Evolutionary conservation across 2,113 vertebrate genomes (phyloP), one percentile per base, ranked within the genome.

Genomic region (Pyrgilauda ruficollis): DNA sequence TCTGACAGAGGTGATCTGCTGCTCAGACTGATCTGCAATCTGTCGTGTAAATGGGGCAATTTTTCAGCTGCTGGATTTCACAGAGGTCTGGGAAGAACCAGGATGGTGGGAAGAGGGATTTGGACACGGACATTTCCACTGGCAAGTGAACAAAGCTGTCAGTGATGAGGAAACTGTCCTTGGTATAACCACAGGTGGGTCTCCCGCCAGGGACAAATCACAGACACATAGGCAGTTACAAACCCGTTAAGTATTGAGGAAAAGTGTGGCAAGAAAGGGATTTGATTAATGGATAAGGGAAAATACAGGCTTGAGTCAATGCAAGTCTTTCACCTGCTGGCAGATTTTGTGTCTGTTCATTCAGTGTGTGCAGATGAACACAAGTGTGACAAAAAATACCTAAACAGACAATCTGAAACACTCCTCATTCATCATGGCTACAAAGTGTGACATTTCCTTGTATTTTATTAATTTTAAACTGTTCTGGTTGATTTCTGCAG

Each of bases 31-130:
- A 49, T 27, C 10, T 14, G 6, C 35, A 55, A 6, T 30, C 28
- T 37, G 12, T 55, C 3, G 0, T 9, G 7, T 11, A 46, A 66
- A 53, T 0, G 3, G 28, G 23, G 30, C 21, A 30, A 13, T 44
- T 72, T 67, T 33, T 23, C 13, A 28, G 13, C 11, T 62, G 8
- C 23, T 52, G n/a, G 15, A 11, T 52, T 14, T 52, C 50, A 28
- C 5, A 8, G 47, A 33, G 10, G 23, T 37, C 22, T 68, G 39
- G 12, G 9, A 68, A 73, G 39, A 55, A 23, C 24, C 14, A 39
- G 15, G 16, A 7, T 44, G 39, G 10, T 15, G 4, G 59, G 31
- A 27, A 49, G 72, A 69, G 12, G 28, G 14, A n/a, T 33, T 37
- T 69, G 33, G 17, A 24, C 13, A 15, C 50, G 35, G 52, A 35